Base-by-base conservation (phyloP, 2,113 vertebrate genomes). In the Perccottus glenii region DNA sequence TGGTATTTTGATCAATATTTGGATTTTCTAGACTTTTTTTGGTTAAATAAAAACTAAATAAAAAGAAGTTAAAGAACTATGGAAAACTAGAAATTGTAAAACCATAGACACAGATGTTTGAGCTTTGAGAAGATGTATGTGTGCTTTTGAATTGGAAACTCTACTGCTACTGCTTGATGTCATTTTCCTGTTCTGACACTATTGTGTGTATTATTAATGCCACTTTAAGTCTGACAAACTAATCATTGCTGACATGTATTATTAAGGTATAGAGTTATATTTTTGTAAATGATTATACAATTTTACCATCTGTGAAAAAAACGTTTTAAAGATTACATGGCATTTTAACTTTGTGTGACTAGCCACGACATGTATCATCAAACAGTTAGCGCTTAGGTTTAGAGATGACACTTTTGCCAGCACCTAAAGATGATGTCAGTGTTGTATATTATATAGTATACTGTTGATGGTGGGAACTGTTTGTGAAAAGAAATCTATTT, bases 241-340 rank as follows among this genome's bases (percentile, higher is more conserved):
- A 84, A 85, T 80, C 78, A 80, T 62, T 80, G 81, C 82, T 81
- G 64, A 81, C 73, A 73, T 87, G 89, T 91, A 78, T 80, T 82
- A 78, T 88, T 67, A 84, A 80, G 85, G 82, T 87, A 89, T 87
- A 91, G 73, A 91, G 70, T 74, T 92, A 83, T 93, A 92, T 93
- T 93, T 93, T 93, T 92, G 89, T 93, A 92, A 90, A 85, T 82
- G 72, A 86, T 66, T 74, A 63, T 80, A 78, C 83, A 69, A 77
- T 76, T 60, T 60, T 70, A 35, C 56, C 58, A 69, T 68, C 67
- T 75, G 72, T 83, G 64, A 85, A 67, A 62, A 72, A 57, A 70
- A 65, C 2, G 12, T 53, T 35, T 36, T 57, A 62, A 27, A 27
- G 19, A 3, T 27, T 27, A 80, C 58, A 33, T 27, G 15, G 53